Evolutionary conservation across 2,888 invertebrate species (phyloP).

Genomic region (Melieria crassipennis): DNA sequence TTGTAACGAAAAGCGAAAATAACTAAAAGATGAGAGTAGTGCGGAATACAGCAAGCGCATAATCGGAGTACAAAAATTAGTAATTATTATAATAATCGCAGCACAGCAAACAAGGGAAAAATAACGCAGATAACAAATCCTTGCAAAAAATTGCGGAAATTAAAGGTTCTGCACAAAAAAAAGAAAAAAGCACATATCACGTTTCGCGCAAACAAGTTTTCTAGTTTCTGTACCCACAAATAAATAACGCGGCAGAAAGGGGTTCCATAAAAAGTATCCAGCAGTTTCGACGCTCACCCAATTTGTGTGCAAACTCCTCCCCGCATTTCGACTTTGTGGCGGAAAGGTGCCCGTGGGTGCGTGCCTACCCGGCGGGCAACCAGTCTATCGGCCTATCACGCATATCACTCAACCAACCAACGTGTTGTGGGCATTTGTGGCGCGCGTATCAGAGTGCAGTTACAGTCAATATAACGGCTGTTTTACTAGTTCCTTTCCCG

Average conservation of each 20-base stretch:
- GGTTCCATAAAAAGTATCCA: not conserved
- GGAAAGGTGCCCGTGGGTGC: not conserved
- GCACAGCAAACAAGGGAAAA: conserved; percentile 1
- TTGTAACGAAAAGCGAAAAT: conserved; percentile 19
- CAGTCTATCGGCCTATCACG: not conserved
- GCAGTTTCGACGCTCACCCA: not conserved
- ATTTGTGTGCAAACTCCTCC: not conserved
- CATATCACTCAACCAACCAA: no score
- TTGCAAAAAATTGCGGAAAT: not conserved
- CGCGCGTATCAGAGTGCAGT: no score
- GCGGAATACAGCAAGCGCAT: not conserved
- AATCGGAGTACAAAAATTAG: conserved; percentile 15
- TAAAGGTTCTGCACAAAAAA: not conserved
- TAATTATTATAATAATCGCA: not conserved
- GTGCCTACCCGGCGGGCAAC: conserved; percentile 12
- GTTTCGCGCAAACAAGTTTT: no score
- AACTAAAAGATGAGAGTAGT: conserved; percentile 12
- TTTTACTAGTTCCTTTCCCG: conserved; percentile 22
- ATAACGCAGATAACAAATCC: not conserved
- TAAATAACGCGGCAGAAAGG: not conserved
- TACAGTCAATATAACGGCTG: no score
- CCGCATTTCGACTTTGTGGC: not conserved
- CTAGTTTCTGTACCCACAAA: no score
- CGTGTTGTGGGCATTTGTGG: no score
- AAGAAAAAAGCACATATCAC: not conserved